Evolutionary conservation across 2,113 vertebrate genomes (phyloP), one percentile per base, ranked within the genome.

Genomic region (Prolemur simus): DNA sequence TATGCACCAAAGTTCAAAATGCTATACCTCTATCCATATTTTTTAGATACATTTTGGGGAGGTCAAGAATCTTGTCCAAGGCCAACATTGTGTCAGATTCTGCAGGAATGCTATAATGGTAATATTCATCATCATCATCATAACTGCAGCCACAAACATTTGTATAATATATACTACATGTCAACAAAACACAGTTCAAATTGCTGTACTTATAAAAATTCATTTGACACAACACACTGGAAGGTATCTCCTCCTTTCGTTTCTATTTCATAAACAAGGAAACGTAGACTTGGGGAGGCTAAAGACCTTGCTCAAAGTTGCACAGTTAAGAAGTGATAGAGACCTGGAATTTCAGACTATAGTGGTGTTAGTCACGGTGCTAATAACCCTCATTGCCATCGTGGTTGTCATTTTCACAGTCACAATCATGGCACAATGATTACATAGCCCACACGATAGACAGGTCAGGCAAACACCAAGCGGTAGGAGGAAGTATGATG

Each of bases 391-490:
- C 34, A 49, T 2, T 60, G 42, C 60, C 25, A 23, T n/a, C 21
- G 14, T 34, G 25, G 15, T 45, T 68, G 37, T 71, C 37, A 25
- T 58, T 42, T 69, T 45, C 20, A n/a, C 1, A 81, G 74, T 18
- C 49, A 82, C 4, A 39, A 23, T 47, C 29, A 60, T 15, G 47
- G 25, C 27, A 58, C 27, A 81, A 27, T 34, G 68, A 18, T 47
- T 37, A 56, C 2, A n/a, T 2, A 45, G 17, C 49, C 23, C 42
- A 34, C 8, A 45, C 14, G 5, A 6, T 4, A 0, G 39, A 5
- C 4, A 0, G n/a, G 8, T 39, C 89, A 47, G 47, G 49, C 8
- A 87, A 69, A 34, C 17, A n/a, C 8, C 32, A 49, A 74, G 45
- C 3, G 15, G 13, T n/a, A 34, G 20, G 32, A 58, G 39, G 52